phyloP scores from a whole-genome alignment of 2,888 invertebrate species.

The Ernsta delagoae region DNA sequence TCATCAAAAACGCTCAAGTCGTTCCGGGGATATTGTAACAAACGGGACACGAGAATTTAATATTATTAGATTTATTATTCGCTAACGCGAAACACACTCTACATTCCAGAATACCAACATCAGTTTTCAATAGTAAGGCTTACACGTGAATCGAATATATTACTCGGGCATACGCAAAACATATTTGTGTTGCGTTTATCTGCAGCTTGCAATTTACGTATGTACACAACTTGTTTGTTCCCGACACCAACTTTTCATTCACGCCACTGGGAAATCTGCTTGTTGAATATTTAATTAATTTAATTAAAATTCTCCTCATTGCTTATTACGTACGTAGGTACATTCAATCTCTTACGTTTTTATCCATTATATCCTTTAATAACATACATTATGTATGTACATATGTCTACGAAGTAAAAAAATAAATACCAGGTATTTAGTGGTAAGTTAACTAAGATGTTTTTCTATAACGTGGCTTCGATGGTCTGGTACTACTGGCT shows the following conservation, averaged over 20 bases:
- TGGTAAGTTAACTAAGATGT: too few relatives aligned
- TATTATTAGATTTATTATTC: too few relatives aligned
- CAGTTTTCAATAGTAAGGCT: neutral
- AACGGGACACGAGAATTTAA: too few relatives aligned
- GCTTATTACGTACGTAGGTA: neutral
- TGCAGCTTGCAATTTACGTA: slow-evolving; percentile 2
- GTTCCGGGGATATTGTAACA: too few relatives aligned
- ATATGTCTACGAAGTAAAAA: too few relatives aligned
- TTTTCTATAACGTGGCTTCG: too few relatives aligned
- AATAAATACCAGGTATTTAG: too few relatives aligned
- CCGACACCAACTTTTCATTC: slow-evolving; percentile 9
- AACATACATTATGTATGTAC: too few relatives aligned
- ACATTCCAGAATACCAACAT: neutral
- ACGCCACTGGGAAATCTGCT: slow-evolving; percentile 10
- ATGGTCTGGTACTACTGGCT: too few relatives aligned
- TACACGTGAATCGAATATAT: slow-evolving; percentile 7
- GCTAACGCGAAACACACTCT: too few relatives aligned
- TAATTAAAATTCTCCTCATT: slow-evolving; percentile 2
- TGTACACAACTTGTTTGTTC: slow-evolving; percentile 2
- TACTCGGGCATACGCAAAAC: slow-evolving; percentile 2
- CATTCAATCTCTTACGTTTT: neutral
- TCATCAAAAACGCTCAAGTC: too few relatives aligned
- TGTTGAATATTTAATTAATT: slow-evolving; percentile 1
- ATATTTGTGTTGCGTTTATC: neutral
- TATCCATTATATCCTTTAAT: neutral